phyloP scores from a whole-genome alignment of 37 sponge, comb jelly and placozoan species.

The Hormiphora californensis region DNA sequence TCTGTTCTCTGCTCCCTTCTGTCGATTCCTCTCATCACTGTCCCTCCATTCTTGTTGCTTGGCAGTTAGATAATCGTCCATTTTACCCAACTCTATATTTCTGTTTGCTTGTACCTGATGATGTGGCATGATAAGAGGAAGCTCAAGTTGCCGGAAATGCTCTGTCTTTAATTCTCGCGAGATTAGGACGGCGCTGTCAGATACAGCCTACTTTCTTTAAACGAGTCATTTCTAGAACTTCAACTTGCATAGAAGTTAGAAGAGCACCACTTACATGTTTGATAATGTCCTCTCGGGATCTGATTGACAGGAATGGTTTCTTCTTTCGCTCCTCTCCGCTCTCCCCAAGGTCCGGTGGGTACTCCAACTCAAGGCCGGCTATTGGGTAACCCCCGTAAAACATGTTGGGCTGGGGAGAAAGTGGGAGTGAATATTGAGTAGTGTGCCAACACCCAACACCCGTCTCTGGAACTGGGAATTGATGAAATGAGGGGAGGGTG shows the following conservation, averaged over 20 bases:
- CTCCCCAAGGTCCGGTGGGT: conserved; percentile 10
- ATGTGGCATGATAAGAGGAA: too few species aligned
- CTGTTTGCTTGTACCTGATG: too few species aligned
- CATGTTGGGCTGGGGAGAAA: conserved; percentile 9
- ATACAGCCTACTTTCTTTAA: too few species aligned
- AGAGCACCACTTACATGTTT: not conserved
- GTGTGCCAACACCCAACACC: not conserved
- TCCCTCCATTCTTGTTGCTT: conserved; percentile 22
- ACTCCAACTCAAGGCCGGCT: not conserved
- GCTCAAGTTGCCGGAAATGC: too few species aligned
- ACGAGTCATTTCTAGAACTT: too few species aligned
- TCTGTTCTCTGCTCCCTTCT: not conserved
- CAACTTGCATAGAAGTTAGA: too few species aligned
- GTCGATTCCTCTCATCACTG: not conserved
- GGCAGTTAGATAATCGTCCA: too few species aligned
- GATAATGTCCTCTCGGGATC: not conserved
- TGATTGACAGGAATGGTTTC: conserved; percentile 26
- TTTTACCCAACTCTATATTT: too few species aligned
- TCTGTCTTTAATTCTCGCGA: too few species aligned
- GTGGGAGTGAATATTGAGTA: not conserved
- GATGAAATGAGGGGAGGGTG: too few species aligned
- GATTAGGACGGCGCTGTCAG: too few species aligned
- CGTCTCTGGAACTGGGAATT: too few species aligned
- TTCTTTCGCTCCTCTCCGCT: not conserved
- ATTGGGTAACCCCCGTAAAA: conserved; percentile 19